Base-by-base conservation (phyloP, 2,888 invertebrate genomes). In the Lithosia quadra region DNA sequence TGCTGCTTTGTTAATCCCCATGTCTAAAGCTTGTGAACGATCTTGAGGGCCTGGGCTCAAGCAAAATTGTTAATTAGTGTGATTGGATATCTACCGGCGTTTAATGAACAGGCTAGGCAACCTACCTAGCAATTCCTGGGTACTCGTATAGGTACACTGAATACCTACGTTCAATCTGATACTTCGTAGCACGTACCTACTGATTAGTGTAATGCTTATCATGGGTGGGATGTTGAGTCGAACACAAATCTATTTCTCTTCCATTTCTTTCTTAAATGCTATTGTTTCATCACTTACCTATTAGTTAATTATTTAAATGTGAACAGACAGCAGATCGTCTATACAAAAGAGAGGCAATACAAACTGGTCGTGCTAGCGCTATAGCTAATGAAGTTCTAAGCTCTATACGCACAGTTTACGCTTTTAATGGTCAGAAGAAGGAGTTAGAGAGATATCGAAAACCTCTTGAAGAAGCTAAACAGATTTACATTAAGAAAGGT, bases 351-450 rank as follows among this genome's bases (percentile, higher is more conserved):
- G 97, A 97, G 86, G 90, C 96, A 1, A 92, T 95, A 73, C 96
- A 96, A 1, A 98, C 97, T 79, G 97, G 97, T 0, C 93, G 95
- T 49, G 97, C 97, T 0, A 97, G 97, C n/a, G 93, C 96, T 0
- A 96, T 97, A 21, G 97, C 97, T 2, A 97, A 97, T 84, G 97
- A 98, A 89, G 97, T 97, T 0, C 84, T 98, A 5, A 95, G 96
- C 49, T 96, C 97, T 0, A 95, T 97, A 39, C 92, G 97, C 55
- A 98, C 98, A 0, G 97, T 98, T 0, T 95, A 97, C 68, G 96
- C 97, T 0, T 98, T 97, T 81, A 97, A 96, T 63, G 98, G 97
- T 0, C 96, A 97, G 83, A 73, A 91, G 11, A 96, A 96, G 80
- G 97, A 97, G 88, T 90, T 96, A 0, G 85, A 90, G 3, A 96